Evolutionary conservation across 53 echinoderm and acorn worm species (phyloP).

Genomic region (Hippasteria phrygiana): DNA sequence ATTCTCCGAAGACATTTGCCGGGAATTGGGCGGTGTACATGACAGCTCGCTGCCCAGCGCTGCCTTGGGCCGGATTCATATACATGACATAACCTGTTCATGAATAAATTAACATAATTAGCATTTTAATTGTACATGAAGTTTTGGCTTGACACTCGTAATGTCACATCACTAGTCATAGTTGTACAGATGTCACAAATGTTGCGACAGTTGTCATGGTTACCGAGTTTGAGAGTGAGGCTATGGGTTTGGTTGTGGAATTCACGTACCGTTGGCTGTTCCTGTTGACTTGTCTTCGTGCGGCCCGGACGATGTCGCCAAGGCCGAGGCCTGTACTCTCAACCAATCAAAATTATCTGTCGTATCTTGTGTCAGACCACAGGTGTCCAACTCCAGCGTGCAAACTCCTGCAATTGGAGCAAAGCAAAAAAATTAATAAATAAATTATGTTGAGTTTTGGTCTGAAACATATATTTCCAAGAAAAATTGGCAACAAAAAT

Average conservation of each 20-base stretch:
- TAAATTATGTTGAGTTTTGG: too few relatives aligned
- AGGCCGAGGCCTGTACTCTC: conserved; percentile 66
- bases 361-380: conserved; percentile 82
- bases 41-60: conserved; percentile 45
- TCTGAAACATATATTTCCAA: too few relatives aligned
- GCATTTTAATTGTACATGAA: too few relatives aligned
- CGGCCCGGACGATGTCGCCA: conserved; percentile 71
- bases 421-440: background rate
- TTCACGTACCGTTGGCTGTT: conserved; percentile 37
- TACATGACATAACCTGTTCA: conserved; percentile 69
- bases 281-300: conserved; percentile 79
- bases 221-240: too few relatives aligned
- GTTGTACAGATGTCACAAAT: too few relatives aligned
- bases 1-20: conserved; percentile 50
- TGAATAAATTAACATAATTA: background rate
- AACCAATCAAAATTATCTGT: conserved; percentile 94
- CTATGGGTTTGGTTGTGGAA: too few relatives aligned
- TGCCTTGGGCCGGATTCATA: conserved; percentile 63
- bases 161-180: too few relatives aligned
- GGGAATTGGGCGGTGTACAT: conserved; percentile 65
- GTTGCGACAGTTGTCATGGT: too few relatives aligned
- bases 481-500: too few relatives aligned
- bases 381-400: conserved; percentile 75
- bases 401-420: conserved; percentile 52
- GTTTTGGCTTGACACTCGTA: too few relatives aligned